Percentiles rank a stretch among this genome's conserved stretches.
These are phyloP conservation scores for Eristalis tenax DNA, from an alignment of 2,888 invertebrate genomes.

Conservation along the genomic window DNA sequence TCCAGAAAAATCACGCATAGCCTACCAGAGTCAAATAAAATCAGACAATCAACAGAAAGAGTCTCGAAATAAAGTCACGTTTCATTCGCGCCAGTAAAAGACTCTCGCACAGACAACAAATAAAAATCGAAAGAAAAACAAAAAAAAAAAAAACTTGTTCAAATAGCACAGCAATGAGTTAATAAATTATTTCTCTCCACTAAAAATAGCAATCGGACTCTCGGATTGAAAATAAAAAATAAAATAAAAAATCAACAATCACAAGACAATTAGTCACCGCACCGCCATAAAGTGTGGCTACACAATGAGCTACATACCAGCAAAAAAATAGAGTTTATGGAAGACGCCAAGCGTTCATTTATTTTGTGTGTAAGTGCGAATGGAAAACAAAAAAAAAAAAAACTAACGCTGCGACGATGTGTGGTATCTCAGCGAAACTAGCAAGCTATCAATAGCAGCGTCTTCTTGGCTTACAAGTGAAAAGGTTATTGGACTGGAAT, in stretches of 20 bases:
- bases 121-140: background rate
- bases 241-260: background rate
- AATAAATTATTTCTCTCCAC: background rate
- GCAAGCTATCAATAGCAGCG: background rate
- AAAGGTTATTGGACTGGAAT: conserved; percentile 44
- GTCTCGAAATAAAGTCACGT: background rate
- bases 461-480: background rate
- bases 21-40: background rate
- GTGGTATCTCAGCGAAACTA: background rate
- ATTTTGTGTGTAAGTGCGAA: background rate
- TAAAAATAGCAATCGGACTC: conserved; percentile 3
- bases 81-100: background rate
- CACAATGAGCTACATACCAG: background rate
- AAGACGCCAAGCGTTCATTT: background rate
- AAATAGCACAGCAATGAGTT: background rate
- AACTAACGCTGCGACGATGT: background rate
- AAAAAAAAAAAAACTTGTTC: background rate
- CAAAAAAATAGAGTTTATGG: background rate
- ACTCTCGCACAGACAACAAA: background rate
- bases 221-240: background rate
- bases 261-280: conserved; percentile 41
- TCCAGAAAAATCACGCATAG: background rate
- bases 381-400: background rate
- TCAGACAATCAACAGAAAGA: background rate
- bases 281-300: background rate